Percentiles rank a stretch among this genome's conserved stretches.
Conservation (phyloP, 2,113 vertebrate genomes). For the Anser brachyrhynchus region DNA sequence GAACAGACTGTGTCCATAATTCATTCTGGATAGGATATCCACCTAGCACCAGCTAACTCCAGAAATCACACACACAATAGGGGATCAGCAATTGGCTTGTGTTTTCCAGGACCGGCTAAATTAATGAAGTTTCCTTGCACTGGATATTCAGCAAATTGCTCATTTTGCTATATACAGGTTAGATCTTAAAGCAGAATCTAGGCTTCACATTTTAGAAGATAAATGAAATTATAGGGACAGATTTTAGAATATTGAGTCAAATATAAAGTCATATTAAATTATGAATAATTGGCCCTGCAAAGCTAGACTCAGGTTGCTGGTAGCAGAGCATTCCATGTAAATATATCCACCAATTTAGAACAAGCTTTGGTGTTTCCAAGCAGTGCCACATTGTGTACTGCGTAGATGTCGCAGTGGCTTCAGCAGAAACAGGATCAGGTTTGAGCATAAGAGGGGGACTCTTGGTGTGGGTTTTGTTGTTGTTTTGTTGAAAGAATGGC, state of each 20-base stretch:
- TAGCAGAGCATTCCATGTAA: background rate
- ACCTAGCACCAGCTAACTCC: background rate
- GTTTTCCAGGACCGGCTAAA: background rate
- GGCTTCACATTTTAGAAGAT: background rate
- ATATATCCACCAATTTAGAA: background rate
- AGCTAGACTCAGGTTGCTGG: background rate
- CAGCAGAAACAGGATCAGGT: background rate
- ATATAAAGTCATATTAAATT: background rate
- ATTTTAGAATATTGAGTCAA: background rate
- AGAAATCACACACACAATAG: background rate
- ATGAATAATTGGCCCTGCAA: background rate
- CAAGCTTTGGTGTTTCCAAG: background rate
- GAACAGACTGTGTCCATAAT: background rate
- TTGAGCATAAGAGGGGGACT: background rate
- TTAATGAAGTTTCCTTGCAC: background rate
- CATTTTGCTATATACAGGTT: background rate
- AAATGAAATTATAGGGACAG: background rate
- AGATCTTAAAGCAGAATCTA: background rate
- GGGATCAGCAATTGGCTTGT: background rate
- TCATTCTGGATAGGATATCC: background rate
- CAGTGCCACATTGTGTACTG: background rate
- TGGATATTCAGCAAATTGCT: background rate
- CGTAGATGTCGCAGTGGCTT: background rate
- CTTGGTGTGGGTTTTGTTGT: too few species aligned
- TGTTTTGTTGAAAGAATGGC: background rate